Evolutionary conservation across 2,113 vertebrate genomes (phyloP), one percentile per base, ranked within the genome.

Genomic region (Bufo gargarizans): DNA sequence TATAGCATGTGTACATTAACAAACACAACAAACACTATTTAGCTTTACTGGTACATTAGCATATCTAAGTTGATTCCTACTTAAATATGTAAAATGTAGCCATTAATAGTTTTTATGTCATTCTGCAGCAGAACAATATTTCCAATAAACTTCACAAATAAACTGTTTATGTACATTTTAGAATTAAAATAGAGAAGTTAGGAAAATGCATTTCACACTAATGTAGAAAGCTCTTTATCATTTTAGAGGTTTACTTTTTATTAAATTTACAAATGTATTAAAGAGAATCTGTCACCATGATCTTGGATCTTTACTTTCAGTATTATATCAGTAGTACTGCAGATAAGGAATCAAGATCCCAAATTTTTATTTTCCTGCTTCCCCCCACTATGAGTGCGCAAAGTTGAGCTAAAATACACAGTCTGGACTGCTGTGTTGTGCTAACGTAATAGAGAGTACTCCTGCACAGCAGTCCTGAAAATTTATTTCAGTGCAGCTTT

Each of bases 51-150:
- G 9, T 43, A 20, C 50, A 76, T 58, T 76, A 58, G 58, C 43
- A 63, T n/a, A 63, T 47, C 22, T 43, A 61, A n/a, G 76, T 14
- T 49, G 12, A 61, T 77, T 77, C 33, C 16, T 55, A 77, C 63
- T 77, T 86, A 49, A 61, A 19, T 49, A 50, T 58, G 58, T 77
- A 74, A 20, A 59, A 76, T 58, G 55, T 61, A 33, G 2, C 53
- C 13, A 43, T 77, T 50, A 77, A 77, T 77, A 63, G 55, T 77
- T 74, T 65, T n/a, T 47, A 77, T 86, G 84, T 63, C 19, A 77
- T 77, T 86, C 45, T 77, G 53, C 72, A 59, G 69, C 69, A 33
- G 65, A 63, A 33, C 33, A 77, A 63, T 49, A 61, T 61, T 86
- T 50, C 13, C 10, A 13, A 77, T 71, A 85, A 58, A 81, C 78